These are phyloP conservation scores for Panopea generosa DNA, from an alignment of 2,888 invertebrate genomes.

Conservation along the genomic window DNA sequence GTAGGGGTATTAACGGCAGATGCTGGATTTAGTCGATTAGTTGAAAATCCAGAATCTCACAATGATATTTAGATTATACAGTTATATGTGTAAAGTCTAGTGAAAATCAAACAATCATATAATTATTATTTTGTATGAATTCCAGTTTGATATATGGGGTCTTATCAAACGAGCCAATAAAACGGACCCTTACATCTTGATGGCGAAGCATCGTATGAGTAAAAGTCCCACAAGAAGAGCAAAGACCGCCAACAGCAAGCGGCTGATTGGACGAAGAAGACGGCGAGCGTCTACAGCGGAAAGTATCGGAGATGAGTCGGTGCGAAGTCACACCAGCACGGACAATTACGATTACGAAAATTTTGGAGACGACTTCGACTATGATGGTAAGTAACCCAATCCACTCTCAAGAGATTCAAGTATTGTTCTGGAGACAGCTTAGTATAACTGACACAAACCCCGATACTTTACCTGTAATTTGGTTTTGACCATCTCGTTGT, in stretches of 20 bases:
- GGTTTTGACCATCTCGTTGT: too few relatives aligned
- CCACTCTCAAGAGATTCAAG: too few relatives aligned
- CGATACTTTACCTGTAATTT: too few relatives aligned
- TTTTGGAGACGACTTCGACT: conserved; percentile 67
- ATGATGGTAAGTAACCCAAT: conserved; percentile 63
- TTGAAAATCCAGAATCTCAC: too few relatives aligned
- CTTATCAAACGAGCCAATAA: conserved; percentile 70
- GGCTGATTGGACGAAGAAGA: conserved; percentile 49
- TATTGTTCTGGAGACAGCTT: too few relatives aligned
- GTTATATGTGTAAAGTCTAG: too few relatives aligned
- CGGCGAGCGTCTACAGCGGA: conserved; percentile 36
- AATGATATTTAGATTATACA: too few relatives aligned
- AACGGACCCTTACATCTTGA: conserved; percentile 70
- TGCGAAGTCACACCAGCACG: conserved; percentile 61
- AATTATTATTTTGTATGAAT: too few relatives aligned
- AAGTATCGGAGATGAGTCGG: conserved; percentile 60
- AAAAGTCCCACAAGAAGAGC: conserved; percentile 53
- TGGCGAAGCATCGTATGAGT: conserved; percentile 69
- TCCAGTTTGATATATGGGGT: conserved; percentile 73
- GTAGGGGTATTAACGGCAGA: too few relatives aligned
- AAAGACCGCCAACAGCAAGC: conserved; percentile 31
- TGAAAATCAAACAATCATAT: too few relatives aligned
- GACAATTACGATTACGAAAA: conserved; percentile 69
- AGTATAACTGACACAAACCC: too few relatives aligned
- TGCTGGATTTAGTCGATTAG: too few relatives aligned